phyloP scores from a whole-genome alignment of 2,113 vertebrate genomes.

The Oostethus manadensis region DNA sequence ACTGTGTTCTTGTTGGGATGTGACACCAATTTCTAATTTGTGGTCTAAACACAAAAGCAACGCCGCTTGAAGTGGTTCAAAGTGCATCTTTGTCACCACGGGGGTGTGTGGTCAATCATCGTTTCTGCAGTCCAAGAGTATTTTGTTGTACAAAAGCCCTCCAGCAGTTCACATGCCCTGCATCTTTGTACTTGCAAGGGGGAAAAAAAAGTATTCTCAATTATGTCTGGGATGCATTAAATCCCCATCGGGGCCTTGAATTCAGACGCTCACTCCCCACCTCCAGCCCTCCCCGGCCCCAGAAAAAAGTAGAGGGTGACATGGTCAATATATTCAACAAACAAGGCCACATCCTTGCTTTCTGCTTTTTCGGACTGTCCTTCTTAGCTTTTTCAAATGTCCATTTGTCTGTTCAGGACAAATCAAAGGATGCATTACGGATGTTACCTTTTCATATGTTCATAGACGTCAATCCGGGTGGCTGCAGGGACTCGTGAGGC shows the following conservation, averaged over 20 bases:
- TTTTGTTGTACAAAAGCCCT: slow-evolving; percentile 68
- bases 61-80: slow-evolving; percentile 34
- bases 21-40: slow-evolving; percentile 13
- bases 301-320: slow-evolving; percentile 49
- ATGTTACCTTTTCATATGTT: too few species aligned
- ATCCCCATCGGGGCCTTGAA: slow-evolving; percentile 53
- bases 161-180: slow-evolving; percentile 42
- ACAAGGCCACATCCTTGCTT: slow-evolving; percentile 44
- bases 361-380: slow-evolving; percentile 8
- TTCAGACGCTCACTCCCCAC: too few species aligned
- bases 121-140: slow-evolving; percentile 57
- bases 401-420: too few species aligned
- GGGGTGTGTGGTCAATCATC: slow-evolving; percentile 38
- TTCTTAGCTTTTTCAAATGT: too few species aligned
- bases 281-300: too few species aligned
- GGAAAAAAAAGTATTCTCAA: slow-evolving; percentile 27
- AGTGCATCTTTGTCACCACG: slow-evolving; percentile 50
- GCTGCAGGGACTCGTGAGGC: background rate
- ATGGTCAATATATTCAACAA: slow-evolving; percentile 65
- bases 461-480: too few species aligned
- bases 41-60: too few species aligned
- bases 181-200: slow-evolving; percentile 2
- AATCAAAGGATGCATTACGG: too few species aligned
- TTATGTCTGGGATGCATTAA: slow-evolving; percentile 63
- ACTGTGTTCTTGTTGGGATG: slow-evolving; percentile 25